These are phyloP conservation scores for Sinohyriopsis cumingii DNA, from an alignment of 2,888 invertebrate genomes.

Conservation along the genomic window DNA sequence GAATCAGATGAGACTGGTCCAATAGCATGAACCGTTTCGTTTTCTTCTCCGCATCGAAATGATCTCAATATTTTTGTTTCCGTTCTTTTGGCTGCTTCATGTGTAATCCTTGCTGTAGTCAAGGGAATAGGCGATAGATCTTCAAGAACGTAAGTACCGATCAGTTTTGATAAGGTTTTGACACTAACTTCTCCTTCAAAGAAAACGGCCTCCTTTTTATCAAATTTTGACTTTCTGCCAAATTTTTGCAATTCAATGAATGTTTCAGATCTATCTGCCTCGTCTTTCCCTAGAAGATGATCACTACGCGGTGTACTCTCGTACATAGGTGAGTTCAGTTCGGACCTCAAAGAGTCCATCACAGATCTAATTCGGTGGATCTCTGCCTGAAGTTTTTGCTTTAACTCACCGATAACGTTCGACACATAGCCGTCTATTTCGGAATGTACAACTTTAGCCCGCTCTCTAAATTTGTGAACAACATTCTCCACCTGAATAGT, in stretches of 20 bases:
- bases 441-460: conserved; percentile 25
- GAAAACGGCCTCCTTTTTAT: conserved; percentile 26
- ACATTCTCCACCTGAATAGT: conserved; percentile 33
- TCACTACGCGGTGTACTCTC: conserved; percentile 23
- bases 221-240: conserved; percentile 19
- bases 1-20: conserved; percentile 37
- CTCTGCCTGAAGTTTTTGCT: conserved; percentile 29
- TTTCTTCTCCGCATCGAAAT: conserved; percentile 29
- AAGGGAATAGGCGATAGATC: conserved; percentile 22
- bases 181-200: conserved; percentile 33
- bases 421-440: conserved; percentile 29
- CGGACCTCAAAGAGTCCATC: conserved; percentile 26
- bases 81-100: conserved; percentile 27
- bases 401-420: conserved; percentile 20
- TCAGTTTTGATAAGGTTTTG: conserved; percentile 18
- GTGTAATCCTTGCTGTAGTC: conserved; percentile 21
- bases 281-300: conserved; percentile 21
- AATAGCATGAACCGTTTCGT: conserved; percentile 41
- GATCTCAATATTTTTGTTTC: conserved; percentile 32
- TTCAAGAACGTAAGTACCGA: conserved; percentile 29
- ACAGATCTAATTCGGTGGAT: conserved; percentile 22
- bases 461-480: conserved; percentile 31
- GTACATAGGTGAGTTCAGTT: conserved; percentile 22
- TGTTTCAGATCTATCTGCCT: conserved; percentile 1
- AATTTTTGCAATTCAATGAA: conserved; percentile 4